These are phyloP conservation scores for Steatornis caripensis DNA, from an alignment of 2,113 vertebrate species.

Conservation along the genomic window DNA sequence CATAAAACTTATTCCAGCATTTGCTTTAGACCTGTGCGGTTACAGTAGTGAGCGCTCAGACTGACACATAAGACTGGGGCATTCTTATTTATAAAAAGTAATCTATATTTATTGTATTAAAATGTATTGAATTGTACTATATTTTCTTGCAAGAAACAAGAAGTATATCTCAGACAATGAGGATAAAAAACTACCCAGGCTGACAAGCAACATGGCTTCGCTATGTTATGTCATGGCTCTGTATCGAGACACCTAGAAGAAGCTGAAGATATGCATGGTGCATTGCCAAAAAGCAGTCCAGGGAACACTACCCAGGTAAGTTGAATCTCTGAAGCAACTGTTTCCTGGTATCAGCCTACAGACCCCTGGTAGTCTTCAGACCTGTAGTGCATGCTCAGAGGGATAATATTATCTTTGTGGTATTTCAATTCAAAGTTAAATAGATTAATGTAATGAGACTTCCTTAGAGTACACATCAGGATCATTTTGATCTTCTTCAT, in stretches of 20 bases:
- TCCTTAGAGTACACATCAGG: neutral
- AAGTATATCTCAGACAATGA: neutral
- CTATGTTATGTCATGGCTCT: neutral
- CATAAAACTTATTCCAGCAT: neutral
- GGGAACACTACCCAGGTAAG: neutral
- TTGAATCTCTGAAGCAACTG: neutral
- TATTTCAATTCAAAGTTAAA: neutral
- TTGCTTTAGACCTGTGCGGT: neutral
- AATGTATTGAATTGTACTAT: neutral
- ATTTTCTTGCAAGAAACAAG: neutral
- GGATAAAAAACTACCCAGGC: neutral
- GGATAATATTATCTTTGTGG: neutral
- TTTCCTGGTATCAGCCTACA: neutral
- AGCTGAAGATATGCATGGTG: neutral
- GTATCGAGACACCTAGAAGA: neutral
- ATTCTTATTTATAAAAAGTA: neutral
- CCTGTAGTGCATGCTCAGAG: neutral
- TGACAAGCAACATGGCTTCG: neutral
- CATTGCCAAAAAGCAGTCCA: neutral
- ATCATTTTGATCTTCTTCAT: neutral
- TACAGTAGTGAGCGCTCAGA: neutral
- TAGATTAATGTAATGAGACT: neutral
- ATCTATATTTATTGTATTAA: neutral
- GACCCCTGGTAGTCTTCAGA: neutral
- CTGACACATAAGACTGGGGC: fast-evolving